Percentiles rank a stretch among this genome's conserved stretches.
phyloP scores from a whole-genome alignment of 2,113 vertebrate species.

The Gorilla gorilla region DNA sequence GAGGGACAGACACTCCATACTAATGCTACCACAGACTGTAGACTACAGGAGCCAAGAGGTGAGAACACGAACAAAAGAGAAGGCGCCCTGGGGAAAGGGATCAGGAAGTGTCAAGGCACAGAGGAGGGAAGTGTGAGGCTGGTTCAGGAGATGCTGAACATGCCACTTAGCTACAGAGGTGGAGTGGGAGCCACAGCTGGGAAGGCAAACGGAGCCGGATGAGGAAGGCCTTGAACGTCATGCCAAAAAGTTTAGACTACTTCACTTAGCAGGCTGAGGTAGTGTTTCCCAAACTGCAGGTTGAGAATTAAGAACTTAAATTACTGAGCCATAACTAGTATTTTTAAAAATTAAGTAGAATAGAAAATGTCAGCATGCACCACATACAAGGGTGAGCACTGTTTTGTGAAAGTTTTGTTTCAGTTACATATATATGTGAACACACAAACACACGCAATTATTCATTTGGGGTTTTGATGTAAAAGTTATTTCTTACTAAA shows the following conservation, averaged over 20 bases:
- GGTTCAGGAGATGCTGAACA: not conserved
- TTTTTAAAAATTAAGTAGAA: not conserved
- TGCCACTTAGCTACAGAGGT: not conserved
- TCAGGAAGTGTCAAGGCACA: not conserved
- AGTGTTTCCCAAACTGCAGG: conserved; percentile 13
- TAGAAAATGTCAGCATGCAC: not conserved
- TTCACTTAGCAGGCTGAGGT: not conserved
- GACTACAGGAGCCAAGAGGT: not conserved
- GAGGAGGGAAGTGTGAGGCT: not conserved
- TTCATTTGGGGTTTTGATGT: not conserved
- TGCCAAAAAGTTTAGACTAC: not conserved
- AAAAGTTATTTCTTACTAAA: conserved; percentile 46
- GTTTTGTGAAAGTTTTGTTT: not conserved
- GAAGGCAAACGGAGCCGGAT: not conserved
- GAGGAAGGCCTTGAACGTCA: not conserved
- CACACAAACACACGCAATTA: not conserved
- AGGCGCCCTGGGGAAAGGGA: not conserved
- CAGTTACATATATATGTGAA: not conserved
- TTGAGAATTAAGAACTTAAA: not conserved
- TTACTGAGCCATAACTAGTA: not conserved
- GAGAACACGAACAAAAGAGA: not conserved
- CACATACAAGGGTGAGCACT: not conserved
- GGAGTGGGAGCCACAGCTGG: not conserved
- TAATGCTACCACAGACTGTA: not conserved
- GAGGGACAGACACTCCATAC: not conserved